Base-by-base conservation (phyloP, 2,888 invertebrate genomes). In the Xylota sylvarum region DNA sequence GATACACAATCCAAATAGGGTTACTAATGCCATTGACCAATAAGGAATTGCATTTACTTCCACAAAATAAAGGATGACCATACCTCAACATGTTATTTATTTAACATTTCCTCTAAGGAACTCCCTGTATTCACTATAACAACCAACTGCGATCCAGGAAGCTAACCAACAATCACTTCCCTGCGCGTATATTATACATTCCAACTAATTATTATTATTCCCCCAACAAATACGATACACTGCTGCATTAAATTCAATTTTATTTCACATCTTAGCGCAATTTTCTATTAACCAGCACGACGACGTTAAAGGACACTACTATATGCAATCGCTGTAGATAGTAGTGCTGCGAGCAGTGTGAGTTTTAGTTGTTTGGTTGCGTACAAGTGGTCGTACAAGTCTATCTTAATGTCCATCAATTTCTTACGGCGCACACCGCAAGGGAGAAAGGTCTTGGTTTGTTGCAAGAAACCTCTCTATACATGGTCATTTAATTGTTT, bases 401-500 rank as follows among this genome's bases (percentile, higher is more conserved):
- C 78, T 84, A 84, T 84, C 83, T 74, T 67, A 74, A 74, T 74
- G 78, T 73, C 52, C 73, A 84, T 84, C 78, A 73, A 62, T 84
- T 84, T 78, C 73, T 78, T 84, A 72, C 64, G 83, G 78, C 83
- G 23, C 23, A 23, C 23, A 84, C 83, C 67, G 46, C 83, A 69
- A 73, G 73, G 62, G n/a, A 79, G 78, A 73, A 78, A 73, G 72
- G 56, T 67, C 14, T 35, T 5, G 35, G 35, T 5, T 48, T 48
- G 27, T 35, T 17, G 35, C n/a, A 40, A 14, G 12, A 40, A 37
- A 62, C 19, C 23, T 17, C 40, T 35, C 81, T 62, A 50, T 60
- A 64, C 79, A 65, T 74, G 80, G 79, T 27, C 64, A 80, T 84
- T 84, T 84, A 84, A 84, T 84, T 84, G 84, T 84, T 84, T 84